phyloP scores from a whole-genome alignment of 1,140 invertebrate genomes.

The Papilio polyxenes region DNA sequence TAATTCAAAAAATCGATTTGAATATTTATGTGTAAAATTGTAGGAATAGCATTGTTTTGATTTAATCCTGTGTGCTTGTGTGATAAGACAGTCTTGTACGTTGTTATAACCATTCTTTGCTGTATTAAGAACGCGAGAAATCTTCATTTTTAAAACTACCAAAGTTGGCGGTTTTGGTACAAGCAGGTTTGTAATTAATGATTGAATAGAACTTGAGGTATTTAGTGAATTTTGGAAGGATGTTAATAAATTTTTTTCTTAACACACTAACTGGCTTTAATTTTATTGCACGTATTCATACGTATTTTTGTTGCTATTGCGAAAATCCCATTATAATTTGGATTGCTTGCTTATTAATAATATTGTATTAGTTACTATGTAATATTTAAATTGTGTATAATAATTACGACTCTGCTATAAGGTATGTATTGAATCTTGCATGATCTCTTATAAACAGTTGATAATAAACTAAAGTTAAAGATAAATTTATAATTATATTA shows the following conservation, averaged over 20 bases:
- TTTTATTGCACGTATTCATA: neutral
- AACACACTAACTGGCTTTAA: neutral
- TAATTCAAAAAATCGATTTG: neutral
- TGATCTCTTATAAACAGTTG: neutral
- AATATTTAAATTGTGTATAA: neutral
- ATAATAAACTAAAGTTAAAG: neutral
- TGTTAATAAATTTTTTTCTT: neutral
- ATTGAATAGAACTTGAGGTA: neutral
- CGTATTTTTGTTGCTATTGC: neutral
- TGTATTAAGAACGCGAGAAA: neutral
- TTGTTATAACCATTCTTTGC: neutral
- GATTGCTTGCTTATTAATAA: neutral
- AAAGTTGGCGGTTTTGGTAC: neutral
- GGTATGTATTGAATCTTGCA: neutral
- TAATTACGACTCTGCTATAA: neutral
- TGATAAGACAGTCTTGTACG: neutral
- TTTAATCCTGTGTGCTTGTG: constrained; percentile 3
- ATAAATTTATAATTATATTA: neutral
- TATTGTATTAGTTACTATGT: neutral
- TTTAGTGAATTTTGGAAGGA: neutral
- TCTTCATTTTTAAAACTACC: neutral
- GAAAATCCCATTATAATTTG: neutral
- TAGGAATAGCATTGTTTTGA: neutral
- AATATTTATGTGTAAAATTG: neutral
- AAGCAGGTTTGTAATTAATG: neutral